Conservation (phyloP, 2,888 invertebrate species). For the Mythimna ferrago region DNA sequence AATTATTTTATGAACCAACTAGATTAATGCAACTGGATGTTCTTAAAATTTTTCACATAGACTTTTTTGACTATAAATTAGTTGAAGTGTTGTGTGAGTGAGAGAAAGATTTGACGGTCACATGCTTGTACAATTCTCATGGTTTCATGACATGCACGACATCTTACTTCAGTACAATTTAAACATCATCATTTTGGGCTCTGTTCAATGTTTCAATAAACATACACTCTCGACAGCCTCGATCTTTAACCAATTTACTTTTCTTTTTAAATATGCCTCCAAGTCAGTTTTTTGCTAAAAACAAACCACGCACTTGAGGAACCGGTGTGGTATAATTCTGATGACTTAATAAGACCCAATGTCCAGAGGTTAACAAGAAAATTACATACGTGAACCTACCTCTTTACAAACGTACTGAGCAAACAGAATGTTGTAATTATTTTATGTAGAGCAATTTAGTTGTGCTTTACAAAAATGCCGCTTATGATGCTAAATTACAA, state of each 20-base stretch:
- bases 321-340: constrained; percentile 76
- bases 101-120: no score
- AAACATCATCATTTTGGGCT: constrained; percentile 20
- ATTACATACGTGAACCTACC: constrained; percentile 75
- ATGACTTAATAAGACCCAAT: constrained; percentile 82
- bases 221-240: constrained; percentile 22
- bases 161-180: constrained; percentile 5
- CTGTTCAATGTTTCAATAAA: constrained; percentile 50
- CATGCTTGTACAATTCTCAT: background rate
- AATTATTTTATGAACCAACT: background rate
- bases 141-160: background rate
- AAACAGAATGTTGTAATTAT: constrained; percentile 78
- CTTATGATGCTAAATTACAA: constrained; percentile 73
- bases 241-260: constrained; percentile 56
- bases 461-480: constrained; percentile 65
- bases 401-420: constrained; percentile 66
- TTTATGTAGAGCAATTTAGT: constrained; percentile 77
- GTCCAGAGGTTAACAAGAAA: constrained; percentile 78
- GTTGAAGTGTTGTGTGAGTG: background rate
- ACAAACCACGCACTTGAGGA: constrained; percentile 62
- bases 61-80: background rate
- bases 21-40: background rate
- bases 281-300: constrained; percentile 59
- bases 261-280: constrained; percentile 51
- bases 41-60: background rate